Conservation (phyloP, 2,797 vertebrate species). For the Oceanodroma leucorhoa region DNA sequence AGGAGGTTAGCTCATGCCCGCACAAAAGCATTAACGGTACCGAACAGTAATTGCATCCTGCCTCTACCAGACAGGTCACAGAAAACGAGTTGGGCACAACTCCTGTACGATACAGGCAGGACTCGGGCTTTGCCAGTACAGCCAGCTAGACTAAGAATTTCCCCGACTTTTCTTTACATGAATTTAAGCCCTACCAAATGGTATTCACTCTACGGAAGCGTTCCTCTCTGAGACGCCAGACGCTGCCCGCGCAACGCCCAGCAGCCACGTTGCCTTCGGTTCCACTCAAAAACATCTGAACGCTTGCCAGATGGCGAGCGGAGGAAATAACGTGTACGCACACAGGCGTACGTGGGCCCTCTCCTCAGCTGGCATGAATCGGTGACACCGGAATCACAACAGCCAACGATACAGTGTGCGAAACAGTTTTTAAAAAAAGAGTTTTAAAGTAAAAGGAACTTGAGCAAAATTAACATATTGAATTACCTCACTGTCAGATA, state of each 20-base stretch:
- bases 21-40: background rate
- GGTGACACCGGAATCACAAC: background rate
- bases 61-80: background rate
- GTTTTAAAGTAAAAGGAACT: background rate
- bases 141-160: background rate
- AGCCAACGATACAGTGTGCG: fast-evolving
- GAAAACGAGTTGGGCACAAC: background rate
- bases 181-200: background rate
- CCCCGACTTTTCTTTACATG: background rate
- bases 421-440: background rate
- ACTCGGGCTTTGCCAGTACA: background rate
- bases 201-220: background rate
- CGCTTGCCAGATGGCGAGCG: background rate
- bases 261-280: background rate
- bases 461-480: background rate
- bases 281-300: background rate
- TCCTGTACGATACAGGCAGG: background rate
- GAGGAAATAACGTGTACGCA: background rate
- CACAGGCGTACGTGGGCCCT: background rate
- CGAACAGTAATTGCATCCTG: background rate
- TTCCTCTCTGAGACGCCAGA: background rate
- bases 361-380: background rate
- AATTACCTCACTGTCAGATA: background rate
- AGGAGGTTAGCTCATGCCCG: background rate
- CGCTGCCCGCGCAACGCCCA: background rate